Evolutionary conservation across 2,797 vertebrate genomes (phyloP).

Genomic region (Lithobates pipiens): DNA sequence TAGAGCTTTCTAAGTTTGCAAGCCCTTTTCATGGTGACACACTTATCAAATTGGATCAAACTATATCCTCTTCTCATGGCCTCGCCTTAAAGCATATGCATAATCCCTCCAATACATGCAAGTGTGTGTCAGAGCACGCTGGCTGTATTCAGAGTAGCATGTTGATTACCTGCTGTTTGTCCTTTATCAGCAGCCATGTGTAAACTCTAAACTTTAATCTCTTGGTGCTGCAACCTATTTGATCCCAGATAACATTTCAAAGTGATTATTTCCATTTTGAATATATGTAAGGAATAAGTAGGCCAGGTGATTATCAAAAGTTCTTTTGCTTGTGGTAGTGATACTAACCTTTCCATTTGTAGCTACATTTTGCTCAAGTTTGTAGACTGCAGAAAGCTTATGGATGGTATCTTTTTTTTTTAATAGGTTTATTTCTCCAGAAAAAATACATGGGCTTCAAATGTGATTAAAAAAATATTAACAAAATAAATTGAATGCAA

Average conservation of each 20-base stretch:
- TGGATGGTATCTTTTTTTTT: no score
- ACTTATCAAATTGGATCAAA: no score
- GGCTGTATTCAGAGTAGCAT: conserved; percentile 35
- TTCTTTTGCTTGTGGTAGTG: background rate
- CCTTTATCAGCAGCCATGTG: conserved; percentile 63
- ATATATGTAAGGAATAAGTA: conserved; percentile 61
- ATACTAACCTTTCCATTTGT: background rate
- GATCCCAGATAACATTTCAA: conserved; percentile 67
- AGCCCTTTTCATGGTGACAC: no score
- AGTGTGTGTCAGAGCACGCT: background rate
- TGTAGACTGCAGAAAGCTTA: background rate
- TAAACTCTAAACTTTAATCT: conserved; percentile 67
- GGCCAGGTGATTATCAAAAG: conserved; percentile 62
- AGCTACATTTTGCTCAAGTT: background rate
- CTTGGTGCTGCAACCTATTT: conserved; percentile 62
- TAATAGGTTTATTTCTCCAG: background rate
- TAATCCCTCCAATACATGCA: background rate
- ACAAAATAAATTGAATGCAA: conserved; percentile 8
- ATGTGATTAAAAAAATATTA: background rate
- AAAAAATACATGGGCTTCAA: no score
- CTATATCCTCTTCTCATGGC: background rate
- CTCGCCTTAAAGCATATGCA: background rate
- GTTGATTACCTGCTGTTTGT: conserved; percentile 29
- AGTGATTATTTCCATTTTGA: conserved; percentile 43
- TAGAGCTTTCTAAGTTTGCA: no score